Evolutionary conservation across 2,113 vertebrate species (phyloP).

Genomic region (Xyliphius kryptos): DNA sequence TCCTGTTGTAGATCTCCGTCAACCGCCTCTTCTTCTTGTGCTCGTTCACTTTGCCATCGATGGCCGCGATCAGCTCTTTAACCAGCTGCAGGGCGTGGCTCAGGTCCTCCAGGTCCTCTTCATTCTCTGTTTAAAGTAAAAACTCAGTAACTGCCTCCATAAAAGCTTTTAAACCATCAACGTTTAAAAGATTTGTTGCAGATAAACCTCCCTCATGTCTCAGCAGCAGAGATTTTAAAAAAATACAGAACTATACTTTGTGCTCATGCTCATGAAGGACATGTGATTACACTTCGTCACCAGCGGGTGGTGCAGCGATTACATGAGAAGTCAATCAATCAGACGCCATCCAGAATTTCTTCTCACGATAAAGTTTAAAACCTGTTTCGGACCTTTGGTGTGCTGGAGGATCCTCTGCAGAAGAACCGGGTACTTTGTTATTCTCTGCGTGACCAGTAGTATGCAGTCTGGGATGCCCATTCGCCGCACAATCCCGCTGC

Average conservation of each 20-base stretch:
- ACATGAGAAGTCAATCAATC: too few relatives aligned
- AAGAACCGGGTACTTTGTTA: slow-evolving; percentile 93
- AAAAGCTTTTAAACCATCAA: too few relatives aligned
- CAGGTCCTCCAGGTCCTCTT: slow-evolving; percentile 76
- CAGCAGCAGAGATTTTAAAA: too few relatives aligned
- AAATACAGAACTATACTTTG: too few relatives aligned
- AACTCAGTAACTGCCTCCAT: too few relatives aligned
- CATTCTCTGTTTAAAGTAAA: slow-evolving; percentile 76
- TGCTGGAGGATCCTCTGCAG: slow-evolving; percentile 87
- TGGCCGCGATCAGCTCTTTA: slow-evolving; percentile 80
- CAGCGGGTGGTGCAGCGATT: too few relatives aligned
- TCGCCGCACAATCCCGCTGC: slow-evolving; percentile 81
- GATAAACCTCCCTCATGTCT: too few relatives aligned
- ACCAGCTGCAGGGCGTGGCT: slow-evolving; percentile 74
- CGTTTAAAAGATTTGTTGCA: too few relatives aligned
- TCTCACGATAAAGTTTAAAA: too few relatives aligned
- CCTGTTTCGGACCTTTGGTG: slow-evolving; percentile 80
- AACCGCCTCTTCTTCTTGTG: slow-evolving; percentile 85
- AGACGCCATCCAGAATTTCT: too few relatives aligned
- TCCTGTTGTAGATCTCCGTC: slow-evolving; percentile 80
- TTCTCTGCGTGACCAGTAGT: slow-evolving; percentile 90
- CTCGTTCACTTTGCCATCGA: slow-evolving; percentile 88
- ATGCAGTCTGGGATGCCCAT: slow-evolving; percentile 94
- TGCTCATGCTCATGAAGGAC: too few relatives aligned
- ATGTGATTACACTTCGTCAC: too few relatives aligned